Evolutionary conservation across 64 coral and sea anemone species (phyloP).

Genomic region (Montipora foliosa): DNA sequence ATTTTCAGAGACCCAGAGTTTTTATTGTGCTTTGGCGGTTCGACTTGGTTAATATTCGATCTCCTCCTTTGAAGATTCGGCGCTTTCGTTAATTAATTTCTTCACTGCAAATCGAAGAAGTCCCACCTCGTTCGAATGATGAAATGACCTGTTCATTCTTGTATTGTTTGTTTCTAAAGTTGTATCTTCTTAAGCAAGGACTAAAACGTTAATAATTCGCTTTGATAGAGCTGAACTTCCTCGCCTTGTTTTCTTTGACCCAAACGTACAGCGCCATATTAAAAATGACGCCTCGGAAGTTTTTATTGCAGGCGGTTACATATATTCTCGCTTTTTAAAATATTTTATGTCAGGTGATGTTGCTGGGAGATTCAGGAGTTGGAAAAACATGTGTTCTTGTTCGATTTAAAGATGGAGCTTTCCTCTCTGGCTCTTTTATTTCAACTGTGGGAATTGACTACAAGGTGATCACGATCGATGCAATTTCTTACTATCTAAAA

Average conservation of each 20-base stretch:
- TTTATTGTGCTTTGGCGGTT: not conserved
- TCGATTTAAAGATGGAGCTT: conserved; percentile 96
- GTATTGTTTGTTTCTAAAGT: not conserved
- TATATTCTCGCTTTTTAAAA: not conserved
- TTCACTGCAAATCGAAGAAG: not conserved
- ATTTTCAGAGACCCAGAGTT: not conserved
- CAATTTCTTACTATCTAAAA: not conserved
- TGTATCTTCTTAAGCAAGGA: not conserved
- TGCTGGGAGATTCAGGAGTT: conserved; percentile 98
- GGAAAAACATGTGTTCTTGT: conserved; percentile 99
- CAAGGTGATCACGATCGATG: conserved; percentile 66
- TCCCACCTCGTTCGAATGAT: not conserved
- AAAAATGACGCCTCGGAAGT: not conserved
- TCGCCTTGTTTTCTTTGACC: not conserved
- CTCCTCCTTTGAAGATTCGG: too few relatives aligned
- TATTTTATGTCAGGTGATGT: conserved; percentile 85
- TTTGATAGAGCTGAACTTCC: not conserved
- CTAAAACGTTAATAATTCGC: not conserved
- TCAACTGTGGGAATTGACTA: conserved; percentile 99
- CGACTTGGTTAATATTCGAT: not conserved
- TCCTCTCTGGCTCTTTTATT: conserved; percentile 95
- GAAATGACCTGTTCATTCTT: not conserved
- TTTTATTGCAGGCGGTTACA: not conserved
- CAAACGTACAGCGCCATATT: not conserved
- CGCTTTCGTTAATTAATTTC: not conserved